phyloP scores from a whole-genome alignment of 1,140 invertebrate species.

The Drosophila busckii region DNA sequence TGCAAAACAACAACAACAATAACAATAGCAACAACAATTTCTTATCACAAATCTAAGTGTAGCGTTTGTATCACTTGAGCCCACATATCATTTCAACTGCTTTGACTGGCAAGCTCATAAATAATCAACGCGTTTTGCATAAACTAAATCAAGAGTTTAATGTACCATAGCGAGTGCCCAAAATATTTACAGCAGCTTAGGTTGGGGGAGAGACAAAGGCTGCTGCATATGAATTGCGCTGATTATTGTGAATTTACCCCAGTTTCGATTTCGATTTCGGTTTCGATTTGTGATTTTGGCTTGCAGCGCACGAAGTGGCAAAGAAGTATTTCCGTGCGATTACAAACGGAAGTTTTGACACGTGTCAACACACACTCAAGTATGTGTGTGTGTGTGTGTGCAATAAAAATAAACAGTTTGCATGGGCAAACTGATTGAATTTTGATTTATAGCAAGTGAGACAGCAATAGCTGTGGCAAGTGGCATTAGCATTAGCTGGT shows the following conservation, averaged over 20 bases:
- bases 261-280: conserved; percentile 57
- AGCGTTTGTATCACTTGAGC: conserved; percentile 5
- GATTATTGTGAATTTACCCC: conserved; percentile 65
- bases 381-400: conserved; percentile 39
- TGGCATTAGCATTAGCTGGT: conserved; percentile 12
- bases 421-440: conserved; percentile 67
- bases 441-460: conserved; percentile 59
- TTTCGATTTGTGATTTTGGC: conserved; percentile 41
- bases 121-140: conserved; percentile 63
- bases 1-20: no score
- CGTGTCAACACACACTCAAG: conserved; percentile 64
- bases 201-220: conserved; percentile 1
- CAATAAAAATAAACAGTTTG: conserved; percentile 68
- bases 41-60: conserved; percentile 7
- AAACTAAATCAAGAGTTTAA: conserved; percentile 73
- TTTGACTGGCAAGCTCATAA: conserved; percentile 31
- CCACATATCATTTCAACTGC: conserved; percentile 23
- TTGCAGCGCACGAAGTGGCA: conserved; percentile 56
- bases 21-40: no score
- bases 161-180: conserved; percentile 53
- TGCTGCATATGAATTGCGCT: conserved; percentile 24
- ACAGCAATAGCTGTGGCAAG: conserved; percentile 35
- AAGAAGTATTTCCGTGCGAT: conserved; percentile 72
- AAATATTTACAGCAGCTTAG: conserved; percentile 32
- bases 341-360: conserved; percentile 78